A percentile compares a stretch with the other conserved stretches of the same genome.
phyloP scores from a whole-genome alignment of 2,888 invertebrate species.

The Catonia carolina region DNA sequence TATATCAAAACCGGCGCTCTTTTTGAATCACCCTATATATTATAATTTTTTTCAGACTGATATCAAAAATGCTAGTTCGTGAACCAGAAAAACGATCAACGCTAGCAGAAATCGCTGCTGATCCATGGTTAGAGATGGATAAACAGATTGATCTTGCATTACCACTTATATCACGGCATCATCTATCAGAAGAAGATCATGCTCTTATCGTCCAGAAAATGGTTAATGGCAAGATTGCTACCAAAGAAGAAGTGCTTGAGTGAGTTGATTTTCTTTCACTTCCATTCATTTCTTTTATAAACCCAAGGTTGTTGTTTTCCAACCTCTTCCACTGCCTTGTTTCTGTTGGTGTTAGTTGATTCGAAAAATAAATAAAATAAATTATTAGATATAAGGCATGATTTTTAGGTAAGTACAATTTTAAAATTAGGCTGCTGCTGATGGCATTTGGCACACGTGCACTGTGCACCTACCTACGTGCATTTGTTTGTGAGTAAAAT shows the following conservation, averaged over 20 bases:
- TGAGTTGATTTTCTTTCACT: constrained; percentile 44
- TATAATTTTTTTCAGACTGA: constrained; percentile 58
- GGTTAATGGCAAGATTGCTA: constrained; percentile 91
- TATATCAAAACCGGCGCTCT: no score
- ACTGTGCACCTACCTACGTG: no score
- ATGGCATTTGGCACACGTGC: no score
- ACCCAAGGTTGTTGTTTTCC: background rate
- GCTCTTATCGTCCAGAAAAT: constrained; percentile 89
- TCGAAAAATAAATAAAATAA: no score
- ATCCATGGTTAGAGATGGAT: constrained; percentile 70
- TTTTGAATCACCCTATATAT: no score
- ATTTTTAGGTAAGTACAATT: no score
- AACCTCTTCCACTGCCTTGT: no score
- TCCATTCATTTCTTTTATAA: constrained; percentile 13
- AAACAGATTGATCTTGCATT: constrained; percentile 51
- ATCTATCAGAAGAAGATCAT: constrained; percentile 87
- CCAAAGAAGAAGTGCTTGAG: constrained; percentile 89
- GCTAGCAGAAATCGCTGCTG: constrained; percentile 77
- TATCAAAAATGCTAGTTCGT: constrained; percentile 86
- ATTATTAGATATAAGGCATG: no score
- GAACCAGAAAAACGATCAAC: constrained; percentile 88
- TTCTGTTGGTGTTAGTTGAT: no score
- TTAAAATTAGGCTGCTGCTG: no score
- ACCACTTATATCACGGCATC: constrained; percentile 82
- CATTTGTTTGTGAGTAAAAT: no score